Conservation (phyloP, 2,797 vertebrate species). For the Muscicapa striata region DNA sequence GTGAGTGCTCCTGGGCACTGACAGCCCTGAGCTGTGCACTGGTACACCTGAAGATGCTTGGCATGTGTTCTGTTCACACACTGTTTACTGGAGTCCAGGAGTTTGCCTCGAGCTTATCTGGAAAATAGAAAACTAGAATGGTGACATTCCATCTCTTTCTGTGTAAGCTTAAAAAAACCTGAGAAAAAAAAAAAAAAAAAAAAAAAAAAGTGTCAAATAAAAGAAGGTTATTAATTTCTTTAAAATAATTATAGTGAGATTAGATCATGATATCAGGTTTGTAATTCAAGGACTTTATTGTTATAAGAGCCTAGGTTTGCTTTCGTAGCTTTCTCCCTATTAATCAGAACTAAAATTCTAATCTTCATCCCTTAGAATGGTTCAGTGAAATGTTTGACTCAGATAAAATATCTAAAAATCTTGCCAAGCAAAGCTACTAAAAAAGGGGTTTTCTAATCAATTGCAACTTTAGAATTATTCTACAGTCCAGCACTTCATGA, state of each 20-base stretch:
- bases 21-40: neutral
- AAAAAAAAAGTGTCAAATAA: neutral
- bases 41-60: neutral
- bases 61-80: neutral
- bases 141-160: neutral
- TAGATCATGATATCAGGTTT: neutral
- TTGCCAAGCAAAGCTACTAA: neutral
- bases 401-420: neutral
- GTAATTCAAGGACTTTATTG: neutral
- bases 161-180: neutral
- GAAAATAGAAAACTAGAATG: neutral
- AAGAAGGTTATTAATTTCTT: neutral
- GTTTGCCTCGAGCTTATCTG: neutral
- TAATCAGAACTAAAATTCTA: neutral
- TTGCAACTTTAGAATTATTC: neutral
- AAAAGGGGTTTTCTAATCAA: neutral
- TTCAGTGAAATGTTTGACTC: neutral
- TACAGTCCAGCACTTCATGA: neutral
- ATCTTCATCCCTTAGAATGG: neutral
- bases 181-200: rapidly evolving
- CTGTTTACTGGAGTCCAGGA: neutral
- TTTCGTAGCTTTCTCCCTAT: neutral
- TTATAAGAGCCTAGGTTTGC: neutral
- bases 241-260: neutral
- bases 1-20: neutral